Base-by-base conservation (phyloP, 2,797 vertebrate genomes). In the Myripristis jacobus region DNA sequence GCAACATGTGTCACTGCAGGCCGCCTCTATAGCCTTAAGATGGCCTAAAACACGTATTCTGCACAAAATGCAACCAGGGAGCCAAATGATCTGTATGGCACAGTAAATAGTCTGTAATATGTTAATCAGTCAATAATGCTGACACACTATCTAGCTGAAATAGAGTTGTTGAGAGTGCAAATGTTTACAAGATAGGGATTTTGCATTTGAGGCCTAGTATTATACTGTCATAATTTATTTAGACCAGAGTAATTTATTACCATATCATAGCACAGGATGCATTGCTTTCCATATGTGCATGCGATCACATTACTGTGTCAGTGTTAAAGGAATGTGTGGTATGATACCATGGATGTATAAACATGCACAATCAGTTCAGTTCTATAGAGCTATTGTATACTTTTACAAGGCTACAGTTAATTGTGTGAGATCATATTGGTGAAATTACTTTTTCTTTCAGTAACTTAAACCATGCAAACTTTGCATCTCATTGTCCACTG, bases 51-150 rank as follows among this genome's bases (percentile, higher is more conserved):
- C 7, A 18, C 56, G 22, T 67, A 44, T 56, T 55, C 67, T 61
- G 25, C 51, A 61, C 16, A 27, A 27, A 65, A 63, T 71, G 70
- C 55, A 79, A 52, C 66, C 22, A 67, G 6, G 46, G 11, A n/a
- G 59, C n/a, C 36, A 48, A 13, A 54, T 11, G 18, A 34, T 58
- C 0, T 70, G n/a, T 24, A 43, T 22, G 18, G 44, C 19, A 8
- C 44, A 65, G 19, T 11, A 52, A 43, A 38, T 9, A 7, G 36
- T 52, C 3, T 59, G 7, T 52, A 47, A 29, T 9, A 16, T 29
- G 25, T 52, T 41, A 29, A 18, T 43, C 1, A 3, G 4, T 66
- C 4, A 54, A 21, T 69, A 27, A 55, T 55, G n/a, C 8, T 60
- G 44, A 59, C 50, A 68, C 27, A 13, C 4, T 71, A 44, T 77